phyloP scores from a whole-genome alignment of 2,113 vertebrate species.

The Leucosticte australis region DNA sequence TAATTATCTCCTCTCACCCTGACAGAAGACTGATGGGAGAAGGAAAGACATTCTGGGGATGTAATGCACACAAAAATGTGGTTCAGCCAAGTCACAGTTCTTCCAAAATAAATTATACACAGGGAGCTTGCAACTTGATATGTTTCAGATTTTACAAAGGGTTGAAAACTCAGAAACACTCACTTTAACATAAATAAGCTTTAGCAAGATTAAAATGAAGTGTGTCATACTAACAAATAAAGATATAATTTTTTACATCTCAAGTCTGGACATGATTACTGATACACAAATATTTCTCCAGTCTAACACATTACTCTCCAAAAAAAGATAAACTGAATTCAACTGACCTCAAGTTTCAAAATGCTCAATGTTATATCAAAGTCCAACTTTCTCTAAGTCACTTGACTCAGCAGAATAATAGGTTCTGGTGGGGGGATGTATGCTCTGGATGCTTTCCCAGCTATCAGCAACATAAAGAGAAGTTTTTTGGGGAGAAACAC shows the following conservation, averaged over 20 bases:
- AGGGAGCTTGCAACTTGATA: background rate
- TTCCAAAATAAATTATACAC: background rate
- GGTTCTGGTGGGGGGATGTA: accelerated
- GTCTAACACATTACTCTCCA: background rate
- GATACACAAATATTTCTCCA: background rate
- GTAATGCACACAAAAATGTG: background rate
- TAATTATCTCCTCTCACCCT: background rate
- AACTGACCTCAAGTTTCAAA: background rate
- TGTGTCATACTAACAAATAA: background rate
- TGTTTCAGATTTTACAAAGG: background rate
- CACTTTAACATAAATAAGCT: background rate
- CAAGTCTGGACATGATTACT: background rate
- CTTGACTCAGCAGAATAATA: background rate
- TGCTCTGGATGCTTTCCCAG: background rate
- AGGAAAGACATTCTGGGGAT: background rate
- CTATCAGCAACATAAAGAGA: background rate
- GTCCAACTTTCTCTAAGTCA: background rate
- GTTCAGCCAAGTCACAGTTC: background rate
- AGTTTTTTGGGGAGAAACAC: background rate
- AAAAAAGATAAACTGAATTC: background rate
- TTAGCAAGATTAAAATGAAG: background rate
- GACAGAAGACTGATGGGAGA: background rate
- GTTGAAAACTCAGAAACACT: background rate
- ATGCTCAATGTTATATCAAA: background rate
- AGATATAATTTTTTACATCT: background rate